Evolutionary conservation across 2,888 invertebrate species (phyloP).

Genomic region (Drosophila leonis): DNA sequence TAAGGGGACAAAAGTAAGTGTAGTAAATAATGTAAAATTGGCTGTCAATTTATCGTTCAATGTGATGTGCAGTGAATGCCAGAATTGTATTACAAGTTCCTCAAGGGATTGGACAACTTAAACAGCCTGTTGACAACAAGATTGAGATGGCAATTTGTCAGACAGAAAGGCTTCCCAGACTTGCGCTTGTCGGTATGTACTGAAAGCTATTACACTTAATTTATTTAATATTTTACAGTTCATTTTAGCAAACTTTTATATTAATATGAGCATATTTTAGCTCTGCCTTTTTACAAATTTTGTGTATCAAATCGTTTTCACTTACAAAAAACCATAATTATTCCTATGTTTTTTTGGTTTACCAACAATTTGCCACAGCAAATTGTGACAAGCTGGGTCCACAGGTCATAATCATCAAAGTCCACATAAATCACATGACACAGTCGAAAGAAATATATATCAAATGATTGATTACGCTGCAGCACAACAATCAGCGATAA

Average conservation of each 20-base stretch:
- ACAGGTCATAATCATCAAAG: conserved; percentile 5
- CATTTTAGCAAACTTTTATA: not conserved
- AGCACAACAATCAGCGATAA: not conserved
- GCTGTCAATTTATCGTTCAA: conserved; percentile 57
- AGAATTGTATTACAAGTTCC: conserved; percentile 22
- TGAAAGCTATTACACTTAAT: not conserved
- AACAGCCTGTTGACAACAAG: conserved; percentile 54
- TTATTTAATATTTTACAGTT: not conserved
- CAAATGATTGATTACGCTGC: conserved; percentile 46
- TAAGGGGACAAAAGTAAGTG: conserved; percentile 38
- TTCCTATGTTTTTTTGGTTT: not conserved
- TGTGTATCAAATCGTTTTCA: not conserved
- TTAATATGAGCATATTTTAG: not conserved
- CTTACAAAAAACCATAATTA: not conserved
- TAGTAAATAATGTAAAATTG: conserved; percentile 65
- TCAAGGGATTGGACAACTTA: conserved; percentile 7
- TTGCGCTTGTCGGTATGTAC: not conserved
- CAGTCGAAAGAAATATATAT: conserved; percentile 17
- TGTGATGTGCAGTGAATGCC: conserved; percentile 33
- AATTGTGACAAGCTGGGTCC: conserved; percentile 2
- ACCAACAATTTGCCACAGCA: conserved; percentile 6
- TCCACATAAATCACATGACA: conserved; percentile 37
- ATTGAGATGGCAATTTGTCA: conserved; percentile 65
- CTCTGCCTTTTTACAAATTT: not conserved
- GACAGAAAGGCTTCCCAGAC: conserved; percentile 6